Conservation (phyloP, 1,140 invertebrate genomes). For the Halyomorpha halys region DNA sequence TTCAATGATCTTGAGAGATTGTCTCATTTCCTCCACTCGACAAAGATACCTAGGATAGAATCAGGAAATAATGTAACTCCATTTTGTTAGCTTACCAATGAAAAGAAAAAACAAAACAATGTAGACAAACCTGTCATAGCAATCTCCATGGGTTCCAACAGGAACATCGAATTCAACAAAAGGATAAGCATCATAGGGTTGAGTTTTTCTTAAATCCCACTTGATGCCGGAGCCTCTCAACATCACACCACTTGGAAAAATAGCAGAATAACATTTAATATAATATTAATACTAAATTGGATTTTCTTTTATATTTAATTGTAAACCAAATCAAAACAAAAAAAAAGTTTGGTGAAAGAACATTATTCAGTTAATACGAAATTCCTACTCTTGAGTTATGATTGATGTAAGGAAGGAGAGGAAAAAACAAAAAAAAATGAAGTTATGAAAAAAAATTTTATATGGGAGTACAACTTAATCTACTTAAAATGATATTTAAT, state of each 20-base stretch:
- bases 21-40: conserved; percentile 94
- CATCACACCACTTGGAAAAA: conserved; percentile 76
- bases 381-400: too few relatives aligned
- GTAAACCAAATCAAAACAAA: too few relatives aligned
- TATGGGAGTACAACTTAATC: too few relatives aligned
- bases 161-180: conserved; percentile 93
- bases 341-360: too few relatives aligned
- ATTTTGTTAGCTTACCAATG: background rate
- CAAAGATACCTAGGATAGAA: conserved; percentile 63
- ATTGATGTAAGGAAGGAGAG: too few relatives aligned
- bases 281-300: too few relatives aligned
- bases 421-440: too few relatives aligned
- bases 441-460: too few relatives aligned
- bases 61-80: conserved; percentile 20
- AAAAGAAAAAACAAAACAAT: background rate
- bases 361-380: too few relatives aligned
- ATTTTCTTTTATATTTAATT: too few relatives aligned
- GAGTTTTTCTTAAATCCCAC: conserved; percentile 91
- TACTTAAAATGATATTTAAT: too few relatives aligned
- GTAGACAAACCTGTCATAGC: conserved; percentile 73
- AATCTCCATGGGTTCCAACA: conserved; percentile 88
- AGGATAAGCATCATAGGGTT: conserved; percentile 94
- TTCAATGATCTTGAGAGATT: conserved; percentile 86
- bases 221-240: conserved; percentile 91
- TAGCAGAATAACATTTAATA: too few relatives aligned